These are phyloP conservation scores for Apolygus lucorum DNA, from an alignment of 1,140 invertebrate species.

Conservation along the genomic window DNA sequence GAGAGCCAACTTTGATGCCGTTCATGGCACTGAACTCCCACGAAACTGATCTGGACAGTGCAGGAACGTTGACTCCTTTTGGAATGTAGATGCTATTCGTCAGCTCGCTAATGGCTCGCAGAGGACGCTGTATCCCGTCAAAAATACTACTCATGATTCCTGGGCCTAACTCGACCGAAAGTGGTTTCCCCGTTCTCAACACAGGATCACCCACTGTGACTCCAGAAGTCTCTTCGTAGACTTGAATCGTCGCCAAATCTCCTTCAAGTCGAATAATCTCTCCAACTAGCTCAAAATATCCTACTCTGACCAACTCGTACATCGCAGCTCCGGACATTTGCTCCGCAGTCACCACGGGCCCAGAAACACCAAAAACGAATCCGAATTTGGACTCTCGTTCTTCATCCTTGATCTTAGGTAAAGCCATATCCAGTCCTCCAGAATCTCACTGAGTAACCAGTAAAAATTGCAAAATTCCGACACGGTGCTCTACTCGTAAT, in stretches of 20 bases:
- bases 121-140: conserved; percentile 97
- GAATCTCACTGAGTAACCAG: too few relatives aligned
- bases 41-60: conserved; percentile 67
- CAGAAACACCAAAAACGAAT: conserved; percentile 93
- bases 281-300: conserved; percentile 94
- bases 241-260: conserved; percentile 99
- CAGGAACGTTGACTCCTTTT: conserved; percentile 92
- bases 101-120: conserved; percentile 91
- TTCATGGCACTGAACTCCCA: conserved; percentile 93
- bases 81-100: conserved; percentile 98
- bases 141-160: conserved; percentile 99
- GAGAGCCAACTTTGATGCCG: conserved; percentile 77
- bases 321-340: conserved; percentile 99
- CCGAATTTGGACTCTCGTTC: conserved; percentile 84
- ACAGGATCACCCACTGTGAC: conserved; percentile 99
- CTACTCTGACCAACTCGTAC: conserved; percentile 99
- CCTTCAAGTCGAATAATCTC: conserved; percentile 99
- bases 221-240: conserved; percentile 99
- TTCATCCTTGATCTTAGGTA: conserved; percentile 70
- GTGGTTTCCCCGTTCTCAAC: conserved; percentile 91
- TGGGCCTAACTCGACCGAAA: conserved; percentile 98
- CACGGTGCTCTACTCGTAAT: too few relatives aligned
- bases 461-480: too few relatives aligned
- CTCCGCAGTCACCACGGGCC: conserved; percentile 98
- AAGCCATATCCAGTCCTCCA: too few relatives aligned